phyloP scores from a whole-genome alignment of 2,113 vertebrate species.

The Urocolius indicus region DNA sequence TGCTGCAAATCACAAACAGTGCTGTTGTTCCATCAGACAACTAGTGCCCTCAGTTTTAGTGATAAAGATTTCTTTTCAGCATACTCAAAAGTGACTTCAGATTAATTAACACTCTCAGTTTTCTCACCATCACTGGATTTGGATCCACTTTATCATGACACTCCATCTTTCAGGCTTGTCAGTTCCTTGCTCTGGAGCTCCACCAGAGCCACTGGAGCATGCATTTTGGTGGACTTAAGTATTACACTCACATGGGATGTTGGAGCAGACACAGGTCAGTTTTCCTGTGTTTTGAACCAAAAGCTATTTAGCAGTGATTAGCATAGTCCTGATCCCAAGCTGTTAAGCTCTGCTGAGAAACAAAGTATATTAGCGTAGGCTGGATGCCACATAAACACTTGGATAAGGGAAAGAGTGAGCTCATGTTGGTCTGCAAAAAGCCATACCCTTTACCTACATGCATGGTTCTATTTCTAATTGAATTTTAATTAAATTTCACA shows the following conservation, averaged over 20 bases:
- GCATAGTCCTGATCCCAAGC: neutral
- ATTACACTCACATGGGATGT: neutral
- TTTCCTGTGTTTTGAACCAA: conserved; percentile 13
- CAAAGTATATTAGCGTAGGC: neutral
- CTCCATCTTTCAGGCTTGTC: neutral
- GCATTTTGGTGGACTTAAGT: neutral
- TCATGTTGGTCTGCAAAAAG: neutral
- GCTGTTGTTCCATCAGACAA: neutral
- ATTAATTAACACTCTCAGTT: neutral
- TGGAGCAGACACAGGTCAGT: neutral
- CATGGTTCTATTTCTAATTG: neutral
- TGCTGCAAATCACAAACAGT: neutral
- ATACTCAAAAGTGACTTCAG: neutral
- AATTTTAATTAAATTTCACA: neutral
- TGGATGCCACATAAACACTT: neutral
- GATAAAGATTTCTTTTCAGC: neutral
- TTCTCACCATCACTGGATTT: neutral
- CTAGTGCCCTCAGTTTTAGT: neutral
- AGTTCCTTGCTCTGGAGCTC: neutral
- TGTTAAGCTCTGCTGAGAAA: neutral
- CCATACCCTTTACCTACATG: neutral
- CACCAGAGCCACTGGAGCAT: neutral
- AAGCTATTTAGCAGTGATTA: conserved; percentile 6
- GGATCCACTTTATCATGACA: neutral
- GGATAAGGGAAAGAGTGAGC: neutral